Evolutionary conservation across 2,113 vertebrate species (phyloP), one percentile per base, ranked within the genome.

Genomic region (Micronycteris hirsuta): DNA sequence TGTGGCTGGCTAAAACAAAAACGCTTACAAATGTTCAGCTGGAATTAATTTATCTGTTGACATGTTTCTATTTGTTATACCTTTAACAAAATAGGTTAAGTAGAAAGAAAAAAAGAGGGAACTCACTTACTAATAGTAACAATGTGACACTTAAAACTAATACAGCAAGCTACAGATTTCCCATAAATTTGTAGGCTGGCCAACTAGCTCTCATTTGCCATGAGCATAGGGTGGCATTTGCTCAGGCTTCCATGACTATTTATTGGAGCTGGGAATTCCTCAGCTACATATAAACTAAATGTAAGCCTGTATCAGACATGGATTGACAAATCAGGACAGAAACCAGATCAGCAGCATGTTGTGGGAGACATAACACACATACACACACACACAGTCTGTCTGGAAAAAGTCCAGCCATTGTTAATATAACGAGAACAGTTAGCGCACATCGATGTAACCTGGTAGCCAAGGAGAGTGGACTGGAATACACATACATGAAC

Each of bases 1-100:
- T 96, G 41, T 58, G 14, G 28, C 16, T 10, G 28, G 82, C 84
- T 92, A 78, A 94, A 81, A 88, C 61, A 33, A 85, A 91, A 94
- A 84, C 28, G 76, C 31, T 54, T 93, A 76, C 38, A 86, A 73
- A 52, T 8, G 28, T 47, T 91, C 36, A 81, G 49, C 9, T 49
- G n/a, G 56, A 76, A 90, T 41, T 7, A 14, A 91, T 67, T 82
- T 88, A 86, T 82, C 67, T 56, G 41, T 82, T 81, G 67, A 20
- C 6, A 67, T 26, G 16, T 88, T 91, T 83, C 41, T 71, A 86
- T 58, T 19, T 78, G 61, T n/a, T 78, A 86, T 33, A 93, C 33
- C 14, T 70, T 96, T 86, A 43, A 88, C 4, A 87, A 93, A 58
- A 76, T 0, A 77, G 33, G 41, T 24, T 93, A 96, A 90, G 65